Percentiles rank a stretch among this genome's conserved stretches.
Conservation (phyloP, 2,888 invertebrate genomes). For the Orthosia cruda region DNA sequence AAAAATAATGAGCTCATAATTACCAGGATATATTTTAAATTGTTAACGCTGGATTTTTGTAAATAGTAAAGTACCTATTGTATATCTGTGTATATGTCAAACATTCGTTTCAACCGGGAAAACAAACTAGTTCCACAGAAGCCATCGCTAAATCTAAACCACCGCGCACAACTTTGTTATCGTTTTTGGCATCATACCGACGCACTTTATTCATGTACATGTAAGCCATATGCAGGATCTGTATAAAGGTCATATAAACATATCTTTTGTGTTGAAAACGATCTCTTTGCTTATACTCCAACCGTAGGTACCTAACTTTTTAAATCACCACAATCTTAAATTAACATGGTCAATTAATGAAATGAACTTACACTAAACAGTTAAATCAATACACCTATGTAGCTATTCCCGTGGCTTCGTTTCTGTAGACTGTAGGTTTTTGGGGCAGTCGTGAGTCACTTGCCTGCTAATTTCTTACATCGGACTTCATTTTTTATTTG, state of each 20-base stretch:
- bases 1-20: background rate
- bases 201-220: background rate
- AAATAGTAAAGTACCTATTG: background rate
- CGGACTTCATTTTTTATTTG: too few species aligned
- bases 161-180: background rate
- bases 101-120: background rate
- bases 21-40: too few species aligned
- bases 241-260: background rate
- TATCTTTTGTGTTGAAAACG: background rate
- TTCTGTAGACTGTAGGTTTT: too few species aligned
- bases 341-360: background rate
- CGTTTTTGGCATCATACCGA: background rate
- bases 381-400: background rate
- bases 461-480: too few species aligned
- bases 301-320: background rate
- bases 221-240: background rate
- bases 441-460: too few species aligned
- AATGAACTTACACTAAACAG: background rate
- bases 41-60: background rate
- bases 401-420: too few species aligned
- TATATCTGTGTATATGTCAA: background rate
- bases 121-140: background rate
- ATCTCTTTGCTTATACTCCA: background rate
- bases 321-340: background rate
- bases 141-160: background rate